Percentiles rank a stretch among this genome's conserved stretches.
phyloP scores from a whole-genome alignment of 2,888 invertebrate species.

The Hetaerina titia region DNA sequence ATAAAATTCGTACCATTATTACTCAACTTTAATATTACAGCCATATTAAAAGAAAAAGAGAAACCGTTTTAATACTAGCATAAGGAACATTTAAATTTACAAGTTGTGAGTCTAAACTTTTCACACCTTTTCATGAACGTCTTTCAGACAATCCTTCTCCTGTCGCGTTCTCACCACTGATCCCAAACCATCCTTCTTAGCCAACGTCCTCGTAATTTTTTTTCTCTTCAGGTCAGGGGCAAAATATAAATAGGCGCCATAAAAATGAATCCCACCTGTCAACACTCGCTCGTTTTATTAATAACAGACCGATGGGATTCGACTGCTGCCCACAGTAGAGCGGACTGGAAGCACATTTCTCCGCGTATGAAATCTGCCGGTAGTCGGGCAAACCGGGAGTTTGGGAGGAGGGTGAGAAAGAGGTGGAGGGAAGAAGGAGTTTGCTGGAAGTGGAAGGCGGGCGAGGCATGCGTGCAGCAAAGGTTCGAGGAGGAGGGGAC shows the following conservation, averaged over 20 bases:
- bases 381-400: slow-evolving; percentile 17
- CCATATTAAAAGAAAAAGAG: too few relatives aligned
- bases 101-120: too few relatives aligned
- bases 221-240: too few relatives aligned
- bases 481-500: neutral
- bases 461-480: neutral
- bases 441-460: slow-evolving; percentile 9
- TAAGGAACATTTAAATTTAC: too few relatives aligned
- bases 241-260: neutral
- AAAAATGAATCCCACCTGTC: neutral
- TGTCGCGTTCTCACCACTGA: too few relatives aligned
- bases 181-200: neutral
- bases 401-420: neutral
- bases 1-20: too few relatives aligned
- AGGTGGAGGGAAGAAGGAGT: neutral
- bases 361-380: slow-evolving; percentile 2
- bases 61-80: too few relatives aligned
- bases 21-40: too few relatives aligned
- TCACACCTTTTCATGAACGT: too few relatives aligned
- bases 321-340: neutral
- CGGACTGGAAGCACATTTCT: neutral
- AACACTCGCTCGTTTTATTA: neutral
- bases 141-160: too few relatives aligned
- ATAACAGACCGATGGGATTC: neutral
- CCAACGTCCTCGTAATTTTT: neutral